Percentiles rank a stretch among this genome's conserved stretches.
Conservation (phyloP, 2,113 vertebrate species). For the Merops nubicus region DNA sequence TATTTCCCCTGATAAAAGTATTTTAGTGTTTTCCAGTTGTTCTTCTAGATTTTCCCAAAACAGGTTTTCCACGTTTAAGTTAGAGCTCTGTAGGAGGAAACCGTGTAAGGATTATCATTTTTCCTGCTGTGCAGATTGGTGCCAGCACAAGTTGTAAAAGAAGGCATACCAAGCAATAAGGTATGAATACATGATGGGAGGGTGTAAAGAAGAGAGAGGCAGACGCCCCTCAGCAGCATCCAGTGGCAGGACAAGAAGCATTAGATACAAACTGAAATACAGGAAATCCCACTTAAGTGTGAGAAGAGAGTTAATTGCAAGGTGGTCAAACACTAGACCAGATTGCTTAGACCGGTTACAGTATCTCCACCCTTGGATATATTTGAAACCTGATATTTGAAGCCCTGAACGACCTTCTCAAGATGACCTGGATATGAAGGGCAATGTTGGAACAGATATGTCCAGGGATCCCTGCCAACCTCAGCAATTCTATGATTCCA, state of each 20-base stretch:
- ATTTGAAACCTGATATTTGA: background rate
- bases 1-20: background rate
- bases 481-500: background rate
- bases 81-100: background rate
- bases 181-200: rapidly evolving
- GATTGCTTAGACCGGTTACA: rapidly evolving
- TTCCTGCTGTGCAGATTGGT: background rate
- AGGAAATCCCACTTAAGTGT: background rate
- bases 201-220: background rate
- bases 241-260: background rate
- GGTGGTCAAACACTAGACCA: background rate
- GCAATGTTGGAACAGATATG: background rate
- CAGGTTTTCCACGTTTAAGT: background rate
- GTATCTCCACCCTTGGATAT: background rate
- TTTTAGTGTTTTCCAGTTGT: background rate
- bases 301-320: background rate
- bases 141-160: background rate
- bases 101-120: background rate
- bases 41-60: background rate
- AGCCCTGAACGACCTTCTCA: background rate
- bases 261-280: background rate
- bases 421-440: background rate
- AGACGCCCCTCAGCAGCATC: background rate
- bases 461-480: background rate
- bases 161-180: background rate